Conservation (phyloP, 2,797 vertebrate species). For the Sebastes iracundus region DNA sequence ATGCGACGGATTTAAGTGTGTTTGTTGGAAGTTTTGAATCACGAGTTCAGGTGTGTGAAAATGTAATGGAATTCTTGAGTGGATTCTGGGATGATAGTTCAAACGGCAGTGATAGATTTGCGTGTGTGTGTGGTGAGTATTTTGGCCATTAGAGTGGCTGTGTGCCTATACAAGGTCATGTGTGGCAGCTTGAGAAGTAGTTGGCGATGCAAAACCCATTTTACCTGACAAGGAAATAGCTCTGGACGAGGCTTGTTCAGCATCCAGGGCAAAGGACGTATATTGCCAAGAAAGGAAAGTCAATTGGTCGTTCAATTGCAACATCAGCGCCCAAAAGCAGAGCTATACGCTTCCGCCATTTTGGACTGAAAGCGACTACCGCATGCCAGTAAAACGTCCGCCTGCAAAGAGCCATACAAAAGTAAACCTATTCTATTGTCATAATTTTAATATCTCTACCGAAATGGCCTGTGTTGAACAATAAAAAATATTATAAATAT, state of each 20-base stretch:
- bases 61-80: not conserved
- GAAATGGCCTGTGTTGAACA: too few relatives aligned
- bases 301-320: too few relatives aligned
- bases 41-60: not conserved
- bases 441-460: too few relatives aligned
- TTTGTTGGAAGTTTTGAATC: not conserved
- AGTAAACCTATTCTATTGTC: too few relatives aligned
- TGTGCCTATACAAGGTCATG: not conserved
- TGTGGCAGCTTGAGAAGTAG: not conserved
- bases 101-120: not conserved
- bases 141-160: not conserved
- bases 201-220: not conserved
- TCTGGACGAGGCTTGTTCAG: not conserved
- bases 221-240: not conserved
- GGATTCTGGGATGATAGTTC: not conserved
- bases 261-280: not conserved
- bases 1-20: not conserved
- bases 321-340: too few relatives aligned
- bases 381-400: too few relatives aligned
- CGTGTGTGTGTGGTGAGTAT: not conserved
- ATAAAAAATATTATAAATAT: too few relatives aligned
- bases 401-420: too few relatives aligned
- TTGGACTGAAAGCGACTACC: too few relatives aligned
- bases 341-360: too few relatives aligned
- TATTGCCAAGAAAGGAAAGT: too few relatives aligned